phyloP scores from a whole-genome alignment of 2,888 invertebrate genomes.

The Drosophila peninsularis region DNA sequence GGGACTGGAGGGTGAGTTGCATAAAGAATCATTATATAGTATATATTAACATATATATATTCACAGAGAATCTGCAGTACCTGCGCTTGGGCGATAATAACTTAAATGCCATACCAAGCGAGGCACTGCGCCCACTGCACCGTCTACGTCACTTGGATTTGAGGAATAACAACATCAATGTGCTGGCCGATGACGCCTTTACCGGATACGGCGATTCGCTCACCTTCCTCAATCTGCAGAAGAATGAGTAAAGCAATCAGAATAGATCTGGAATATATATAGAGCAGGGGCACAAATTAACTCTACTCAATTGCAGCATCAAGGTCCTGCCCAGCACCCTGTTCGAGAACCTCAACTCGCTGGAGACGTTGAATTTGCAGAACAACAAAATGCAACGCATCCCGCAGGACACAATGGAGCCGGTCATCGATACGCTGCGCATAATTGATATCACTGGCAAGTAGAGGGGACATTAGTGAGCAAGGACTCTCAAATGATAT shows the following conservation, averaged over 20 bases:
- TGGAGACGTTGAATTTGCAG: conserved; percentile 94
- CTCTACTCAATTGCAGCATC: conserved; percentile 87
- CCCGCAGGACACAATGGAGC: conserved; percentile 95
- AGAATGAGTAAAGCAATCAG: conserved; percentile 90
- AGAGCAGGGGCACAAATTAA: neutral
- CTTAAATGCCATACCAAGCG: conserved; percentile 93
- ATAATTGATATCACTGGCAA: conserved; percentile 95
- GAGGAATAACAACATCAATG: conserved; percentile 93
- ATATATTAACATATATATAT: conserved; percentile 5
- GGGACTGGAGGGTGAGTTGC: conserved; percentile 92
- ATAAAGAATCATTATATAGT: too few relatives aligned
- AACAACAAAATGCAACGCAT: conserved; percentile 94
- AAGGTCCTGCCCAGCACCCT: conserved; percentile 92
- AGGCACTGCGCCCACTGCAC: conserved; percentile 92
- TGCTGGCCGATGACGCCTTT: conserved; percentile 93
- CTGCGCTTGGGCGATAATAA: conserved; percentile 95
- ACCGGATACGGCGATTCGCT: conserved; percentile 95
- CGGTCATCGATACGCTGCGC: conserved; percentile 93
- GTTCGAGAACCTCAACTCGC: conserved; percentile 94
- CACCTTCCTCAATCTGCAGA: conserved; percentile 96
- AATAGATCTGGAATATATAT: conserved; percentile 11
- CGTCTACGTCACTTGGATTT: conserved; percentile 94
- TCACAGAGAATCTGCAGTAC: conserved; percentile 94
- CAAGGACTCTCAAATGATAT: neutral
- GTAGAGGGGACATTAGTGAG: conserved; percentile 48